Evolutionary conservation across 1,140 invertebrate species (phyloP).

Genomic region (Chlorops oryzae): DNA sequence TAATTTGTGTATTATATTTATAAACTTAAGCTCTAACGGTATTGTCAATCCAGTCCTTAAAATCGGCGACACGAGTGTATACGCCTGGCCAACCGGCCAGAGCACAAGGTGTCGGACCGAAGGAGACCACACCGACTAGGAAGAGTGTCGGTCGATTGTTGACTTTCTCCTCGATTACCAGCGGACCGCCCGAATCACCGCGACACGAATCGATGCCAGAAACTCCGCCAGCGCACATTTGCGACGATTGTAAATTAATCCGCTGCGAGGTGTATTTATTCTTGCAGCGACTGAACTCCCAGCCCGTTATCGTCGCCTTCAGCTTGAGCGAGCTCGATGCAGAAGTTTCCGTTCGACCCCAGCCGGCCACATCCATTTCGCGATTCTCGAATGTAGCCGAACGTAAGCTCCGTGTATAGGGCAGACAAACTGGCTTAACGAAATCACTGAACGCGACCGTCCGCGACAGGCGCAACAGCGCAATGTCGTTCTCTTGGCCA

Average conservation of each 20-base stretch:
- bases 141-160: constrained; percentile 8
- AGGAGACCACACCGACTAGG: constrained; percentile 63
- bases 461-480: constrained; percentile 60
- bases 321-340: constrained; percentile 23
- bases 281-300: constrained; percentile 7
- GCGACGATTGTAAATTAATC: constrained; percentile 4
- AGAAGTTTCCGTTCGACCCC: constrained; percentile 64
- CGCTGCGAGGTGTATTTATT: constrained; percentile 8
- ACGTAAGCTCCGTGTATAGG: constrained; percentile 47
- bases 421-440: constrained; percentile 76
- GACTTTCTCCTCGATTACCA: constrained; percentile 22
- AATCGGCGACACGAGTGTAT: constrained; percentile 65
- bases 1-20: too few relatives aligned
- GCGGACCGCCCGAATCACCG: constrained; percentile 36
- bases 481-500: constrained; percentile 67
- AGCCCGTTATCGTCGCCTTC: constrained; percentile 23
- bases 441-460: constrained; percentile 53
- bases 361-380: constrained; percentile 67
- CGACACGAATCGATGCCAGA: constrained; percentile 26
- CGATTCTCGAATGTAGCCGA: constrained; percentile 48
- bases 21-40: too few relatives aligned
- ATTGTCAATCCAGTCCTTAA: constrained; percentile 61
- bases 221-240: constrained; percentile 34
- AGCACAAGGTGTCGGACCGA: constrained; percentile 69
- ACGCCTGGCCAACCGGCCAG: constrained; percentile 65